A percentile compares a stretch with the other conserved stretches of the same genome.
These are phyloP conservation scores for Eulemur rubriventer DNA, from an alignment of 2,797 vertebrate genomes.

Conservation along the genomic window DNA sequence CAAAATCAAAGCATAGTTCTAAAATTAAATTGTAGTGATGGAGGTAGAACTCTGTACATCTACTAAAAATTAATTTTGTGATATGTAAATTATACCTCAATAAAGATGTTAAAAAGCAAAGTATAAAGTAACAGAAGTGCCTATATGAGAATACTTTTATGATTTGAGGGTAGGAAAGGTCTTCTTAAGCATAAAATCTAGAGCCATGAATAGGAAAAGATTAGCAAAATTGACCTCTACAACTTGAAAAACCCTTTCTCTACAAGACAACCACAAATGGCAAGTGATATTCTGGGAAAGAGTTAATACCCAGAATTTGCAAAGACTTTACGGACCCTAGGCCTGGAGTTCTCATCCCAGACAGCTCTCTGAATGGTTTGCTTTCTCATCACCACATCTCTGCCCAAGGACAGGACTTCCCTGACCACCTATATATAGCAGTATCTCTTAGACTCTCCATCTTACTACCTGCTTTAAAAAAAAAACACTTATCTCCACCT, in stretches of 20 bases:
- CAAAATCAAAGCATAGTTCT: slow-evolving; percentile 6
- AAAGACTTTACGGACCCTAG: background rate
- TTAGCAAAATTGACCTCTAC: background rate
- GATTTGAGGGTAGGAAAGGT: background rate
- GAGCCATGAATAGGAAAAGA: slow-evolving; percentile 21
- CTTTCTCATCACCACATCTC: background rate
- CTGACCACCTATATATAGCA: background rate
- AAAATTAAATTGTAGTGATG: background rate
- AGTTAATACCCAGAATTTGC: background rate
- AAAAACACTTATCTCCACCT: background rate
- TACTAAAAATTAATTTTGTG: background rate
- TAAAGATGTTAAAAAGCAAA: slow-evolving; percentile 39
- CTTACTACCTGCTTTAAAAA: background rate
- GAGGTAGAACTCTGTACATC: background rate
- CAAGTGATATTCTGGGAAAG: background rate
- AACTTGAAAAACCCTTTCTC: background rate
- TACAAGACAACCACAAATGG: background rate
- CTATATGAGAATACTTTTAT: background rate
- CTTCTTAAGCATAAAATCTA: background rate
- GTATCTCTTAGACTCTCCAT: background rate
- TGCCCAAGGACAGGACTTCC: background rate
- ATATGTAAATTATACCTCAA: background rate
- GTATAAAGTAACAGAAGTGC: slow-evolving; percentile 16
- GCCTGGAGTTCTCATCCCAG: background rate
- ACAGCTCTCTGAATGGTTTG: background rate